These are phyloP conservation scores for Cremastinae sp. DNA, from an alignment of 2,888 invertebrate genomes.

Conservation along the genomic window DNA sequence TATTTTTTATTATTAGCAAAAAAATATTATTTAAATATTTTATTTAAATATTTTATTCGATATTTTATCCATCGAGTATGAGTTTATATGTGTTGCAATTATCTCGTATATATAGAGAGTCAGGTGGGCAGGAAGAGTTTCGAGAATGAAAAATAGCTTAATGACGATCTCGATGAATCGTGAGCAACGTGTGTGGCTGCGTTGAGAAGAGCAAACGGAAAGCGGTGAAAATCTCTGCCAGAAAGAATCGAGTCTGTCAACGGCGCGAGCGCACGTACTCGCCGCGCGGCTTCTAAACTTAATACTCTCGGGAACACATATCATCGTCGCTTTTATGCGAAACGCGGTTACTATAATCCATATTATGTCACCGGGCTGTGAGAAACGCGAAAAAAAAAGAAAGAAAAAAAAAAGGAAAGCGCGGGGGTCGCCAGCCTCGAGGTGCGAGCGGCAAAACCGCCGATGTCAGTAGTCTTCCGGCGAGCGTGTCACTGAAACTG, in stretches of 20 bases:
- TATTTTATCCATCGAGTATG: too few species aligned
- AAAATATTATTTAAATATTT: too few species aligned
- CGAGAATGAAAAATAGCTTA: neutral
- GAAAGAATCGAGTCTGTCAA: slow-evolving; percentile 36
- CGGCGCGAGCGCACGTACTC: slow-evolving; percentile 34
- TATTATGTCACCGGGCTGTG: slow-evolving; percentile 55
- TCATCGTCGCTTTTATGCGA: slow-evolving; percentile 24
- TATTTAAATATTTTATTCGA: too few species aligned
- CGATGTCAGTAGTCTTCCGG: slow-evolving; percentile 47
- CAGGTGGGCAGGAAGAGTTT: too few species aligned
- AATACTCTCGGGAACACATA: slow-evolving; percentile 13
- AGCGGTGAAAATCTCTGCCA: slow-evolving; percentile 5
- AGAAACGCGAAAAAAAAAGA: slow-evolving; percentile 12
- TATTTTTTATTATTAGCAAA: too few species aligned
- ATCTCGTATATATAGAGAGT: too few species aligned
- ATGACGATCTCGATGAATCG: neutral
- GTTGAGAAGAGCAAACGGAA: neutral
- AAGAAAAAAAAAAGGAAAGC: slow-evolving; percentile 10
- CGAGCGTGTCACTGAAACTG: slow-evolving; percentile 58
- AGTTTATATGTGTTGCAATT: too few species aligned
- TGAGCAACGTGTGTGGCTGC: neutral
- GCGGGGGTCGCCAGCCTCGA: slow-evolving; percentile 39
- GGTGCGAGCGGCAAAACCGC: slow-evolving; percentile 41
- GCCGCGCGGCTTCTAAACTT: slow-evolving; percentile 50
- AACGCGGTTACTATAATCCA: slow-evolving; percentile 47